Percentiles rank a stretch among this genome's conserved stretches.
Evolutionary conservation across 2,113 vertebrate genomes (phyloP).

Genomic region (Sphaerodactylus townsendi): DNA sequence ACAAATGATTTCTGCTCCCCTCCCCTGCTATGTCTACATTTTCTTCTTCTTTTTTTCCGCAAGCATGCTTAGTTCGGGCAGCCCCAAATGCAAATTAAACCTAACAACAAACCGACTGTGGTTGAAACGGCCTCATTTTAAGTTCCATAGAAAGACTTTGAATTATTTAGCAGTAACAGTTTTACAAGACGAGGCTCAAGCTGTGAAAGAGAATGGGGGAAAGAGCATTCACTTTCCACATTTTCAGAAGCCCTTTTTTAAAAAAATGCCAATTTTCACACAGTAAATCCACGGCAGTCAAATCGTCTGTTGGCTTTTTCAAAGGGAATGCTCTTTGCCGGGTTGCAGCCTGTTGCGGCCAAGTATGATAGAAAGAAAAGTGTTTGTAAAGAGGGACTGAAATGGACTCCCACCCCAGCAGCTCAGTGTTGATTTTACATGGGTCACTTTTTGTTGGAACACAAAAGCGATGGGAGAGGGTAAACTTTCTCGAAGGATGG

Average conservation of each 20-base stretch:
- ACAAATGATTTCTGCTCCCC: background rate
- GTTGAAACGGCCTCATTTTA: constrained; percentile 29
- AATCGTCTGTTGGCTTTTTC: constrained; percentile 74
- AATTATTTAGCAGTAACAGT: constrained; percentile 56
- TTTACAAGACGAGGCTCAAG: constrained; percentile 69
- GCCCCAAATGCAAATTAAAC: constrained; percentile 48
- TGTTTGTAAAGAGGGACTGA: constrained; percentile 79
- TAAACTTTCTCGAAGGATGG: constrained; percentile 70
- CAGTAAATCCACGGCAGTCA: constrained; percentile 79
- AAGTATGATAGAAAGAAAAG: constrained; percentile 76
- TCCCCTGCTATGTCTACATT: too few relatives aligned
- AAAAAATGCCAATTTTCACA: constrained; percentile 83
- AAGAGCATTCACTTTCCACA: constrained; percentile 80
- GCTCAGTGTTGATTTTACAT: constrained; percentile 69
- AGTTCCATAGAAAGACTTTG: constrained; percentile 45
- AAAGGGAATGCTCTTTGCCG: constrained; percentile 72
- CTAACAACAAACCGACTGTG: constrained; percentile 28
- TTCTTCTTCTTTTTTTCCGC: constrained; percentile 28
- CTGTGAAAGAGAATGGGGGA: constrained; percentile 83
- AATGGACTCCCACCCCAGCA: constrained; percentile 76
- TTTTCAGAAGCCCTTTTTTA: constrained; percentile 80
- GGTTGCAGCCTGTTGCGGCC: constrained; percentile 72
- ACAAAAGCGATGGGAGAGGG: constrained; percentile 72
- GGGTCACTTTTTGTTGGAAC: constrained; percentile 65
- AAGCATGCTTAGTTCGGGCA: constrained; percentile 23